Evolutionary conservation across 2,797 vertebrate genomes (phyloP), one percentile per base, ranked within the genome.

Genomic region (Vespertilio murinus): DNA sequence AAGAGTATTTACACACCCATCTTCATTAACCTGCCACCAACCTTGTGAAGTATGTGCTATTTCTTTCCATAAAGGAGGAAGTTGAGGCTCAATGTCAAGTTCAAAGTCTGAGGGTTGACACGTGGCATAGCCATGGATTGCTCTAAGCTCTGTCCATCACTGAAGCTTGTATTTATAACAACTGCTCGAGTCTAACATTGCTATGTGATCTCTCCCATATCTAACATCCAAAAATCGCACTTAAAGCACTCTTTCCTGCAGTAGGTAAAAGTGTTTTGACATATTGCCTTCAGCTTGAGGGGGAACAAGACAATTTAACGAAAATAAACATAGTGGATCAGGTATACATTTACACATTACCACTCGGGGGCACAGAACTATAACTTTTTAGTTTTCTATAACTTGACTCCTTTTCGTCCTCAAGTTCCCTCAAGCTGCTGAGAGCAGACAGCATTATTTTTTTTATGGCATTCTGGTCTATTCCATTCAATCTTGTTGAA

Each of bases 271-370:
- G 77, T 75, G 69, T 88, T 96, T 93, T 97, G 96, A 95, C 90
- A 85, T 82, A 90, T 12, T 93, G 52, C 74, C 93, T 96, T 94
- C 92, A 88, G 88, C 96, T 97, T 25, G 47, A 92, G 92, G 90
- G 73, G 59, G 70, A 95, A 92, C 65, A 95, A 95, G 89, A 88
- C 40, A 90, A 90, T 89, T 95, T 96, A 69, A 86, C 22, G n/a
- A 94, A 96, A 95, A 95, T 92, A 95, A 94, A 96, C 90, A 88
- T 64, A 42, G 81, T 90, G 59, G 49, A 88, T 94, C 69, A 79
- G 78, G 54, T 88, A 73, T 92, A 90, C 90, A 95, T 93, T 61
- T 93, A 81, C 6, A 73, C 86, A 49, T 94, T 59, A 75, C 70
- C 14, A 79, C 94, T 92, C 12, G 65, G 56, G 95, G 90, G 84